Conservation (phyloP, 2,113 vertebrate genomes). For the Leucoraja erinaceus region DNA sequence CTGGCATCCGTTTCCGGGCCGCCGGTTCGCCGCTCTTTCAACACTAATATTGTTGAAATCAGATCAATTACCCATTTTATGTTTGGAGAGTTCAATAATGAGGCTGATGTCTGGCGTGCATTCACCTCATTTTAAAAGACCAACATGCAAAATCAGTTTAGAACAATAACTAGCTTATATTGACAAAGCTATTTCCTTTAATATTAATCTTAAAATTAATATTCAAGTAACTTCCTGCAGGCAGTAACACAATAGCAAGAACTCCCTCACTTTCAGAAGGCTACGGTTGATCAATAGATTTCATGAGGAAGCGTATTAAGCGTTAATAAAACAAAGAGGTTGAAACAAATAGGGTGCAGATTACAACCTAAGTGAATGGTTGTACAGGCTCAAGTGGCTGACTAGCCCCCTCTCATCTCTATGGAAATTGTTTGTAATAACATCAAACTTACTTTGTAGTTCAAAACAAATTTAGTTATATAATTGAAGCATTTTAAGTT, state of each 20-base stretch:
- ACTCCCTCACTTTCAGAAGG: neutral
- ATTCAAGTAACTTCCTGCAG: neutral
- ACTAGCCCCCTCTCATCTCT: neutral
- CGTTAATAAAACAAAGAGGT: neutral
- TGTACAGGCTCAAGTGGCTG: neutral
- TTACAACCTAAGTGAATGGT: neutral
- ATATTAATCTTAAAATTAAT: neutral
- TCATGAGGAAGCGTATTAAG: neutral
- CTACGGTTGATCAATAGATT: neutral
- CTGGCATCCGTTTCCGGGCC: too few species aligned
- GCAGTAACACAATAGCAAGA: neutral
- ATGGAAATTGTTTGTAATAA: neutral
- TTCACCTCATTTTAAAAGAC: neutral
- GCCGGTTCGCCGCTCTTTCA: neutral
- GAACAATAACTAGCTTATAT: neutral
- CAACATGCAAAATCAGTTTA: neutral
- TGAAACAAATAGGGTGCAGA: neutral
- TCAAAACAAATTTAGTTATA: neutral
- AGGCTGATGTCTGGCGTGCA: neutral
- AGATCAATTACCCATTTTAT: neutral
- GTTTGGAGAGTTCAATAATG: too few species aligned
- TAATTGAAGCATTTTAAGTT: neutral
- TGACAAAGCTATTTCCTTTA: neutral
- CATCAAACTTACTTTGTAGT: neutral
- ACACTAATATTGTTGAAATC: neutral